phyloP scores from a whole-genome alignment of 1,140 invertebrate species.

The Drosophila tani region DNA sequence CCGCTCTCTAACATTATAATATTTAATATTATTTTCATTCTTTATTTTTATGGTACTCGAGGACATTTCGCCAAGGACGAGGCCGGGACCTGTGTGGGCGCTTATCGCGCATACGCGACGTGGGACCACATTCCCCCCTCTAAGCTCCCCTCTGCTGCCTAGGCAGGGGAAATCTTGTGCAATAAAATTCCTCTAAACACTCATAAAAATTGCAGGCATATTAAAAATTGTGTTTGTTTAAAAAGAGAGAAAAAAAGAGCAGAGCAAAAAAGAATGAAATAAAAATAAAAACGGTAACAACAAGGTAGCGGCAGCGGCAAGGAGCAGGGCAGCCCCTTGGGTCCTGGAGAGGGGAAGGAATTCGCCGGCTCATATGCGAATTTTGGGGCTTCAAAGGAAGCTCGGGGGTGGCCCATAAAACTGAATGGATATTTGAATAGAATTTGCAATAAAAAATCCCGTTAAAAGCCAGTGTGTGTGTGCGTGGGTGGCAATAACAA shows the following conservation, averaged over 20 bases:
- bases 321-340: conserved; percentile 32
- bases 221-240: conserved; percentile 84
- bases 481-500: conserved; percentile 74
- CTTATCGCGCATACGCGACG: conserved; percentile 78
- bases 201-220: conserved; percentile 85
- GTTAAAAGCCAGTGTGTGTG: conserved; percentile 67
- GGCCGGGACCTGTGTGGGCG: conserved; percentile 18
- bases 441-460: conserved; percentile 84
- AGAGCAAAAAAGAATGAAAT: conserved; percentile 30
- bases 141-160: too few relatives aligned
- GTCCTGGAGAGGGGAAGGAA: conserved; percentile 13
- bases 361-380: conserved; percentile 72
- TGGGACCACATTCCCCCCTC: conserved; percentile 38
- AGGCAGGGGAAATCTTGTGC: conserved; percentile 77
- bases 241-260: conserved; percentile 40
- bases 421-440: conserved; percentile 84
- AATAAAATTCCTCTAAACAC: conserved; percentile 85
- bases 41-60: conserved; percentile 81
- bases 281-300: conserved; percentile 52
- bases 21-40: conserved; percentile 80
- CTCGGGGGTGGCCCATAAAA: conserved; percentile 64
- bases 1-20: conserved; percentile 62
- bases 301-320: conserved; percentile 31
- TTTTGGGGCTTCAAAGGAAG: conserved; percentile 55
- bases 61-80: conserved; percentile 56